These are phyloP conservation scores for Turnix velox DNA, from an alignment of 2,113 vertebrate species.

Conservation along the genomic window DNA sequence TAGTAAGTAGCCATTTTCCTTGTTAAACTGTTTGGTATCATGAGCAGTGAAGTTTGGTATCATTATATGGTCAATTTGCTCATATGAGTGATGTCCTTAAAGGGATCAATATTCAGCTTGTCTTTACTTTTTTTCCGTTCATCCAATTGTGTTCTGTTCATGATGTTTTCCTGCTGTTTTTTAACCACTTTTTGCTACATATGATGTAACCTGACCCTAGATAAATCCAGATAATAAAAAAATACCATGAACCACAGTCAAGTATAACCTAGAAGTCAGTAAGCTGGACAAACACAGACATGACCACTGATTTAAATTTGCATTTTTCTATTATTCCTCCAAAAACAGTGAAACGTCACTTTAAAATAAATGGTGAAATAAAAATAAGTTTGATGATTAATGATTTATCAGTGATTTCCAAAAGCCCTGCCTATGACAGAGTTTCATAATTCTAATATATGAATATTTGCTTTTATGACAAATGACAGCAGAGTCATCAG, in stretches of 20 bases:
- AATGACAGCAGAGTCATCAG: background rate
- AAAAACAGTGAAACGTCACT: background rate
- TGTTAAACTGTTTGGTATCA: background rate
- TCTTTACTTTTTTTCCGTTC: background rate
- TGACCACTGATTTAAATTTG: background rate
- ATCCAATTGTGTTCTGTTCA: background rate
- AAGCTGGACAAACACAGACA: background rate
- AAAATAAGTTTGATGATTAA: background rate
- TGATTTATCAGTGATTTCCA: background rate
- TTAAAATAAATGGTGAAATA: background rate
- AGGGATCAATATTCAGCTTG: background rate
- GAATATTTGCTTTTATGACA: background rate
- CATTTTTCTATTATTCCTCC: background rate
- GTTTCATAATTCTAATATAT: background rate
- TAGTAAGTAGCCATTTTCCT: background rate
- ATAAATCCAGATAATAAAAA: constrained; percentile 8
- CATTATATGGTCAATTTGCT: background rate
- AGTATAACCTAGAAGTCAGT: background rate
- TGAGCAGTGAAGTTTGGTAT: background rate
- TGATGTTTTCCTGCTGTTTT: constrained; percentile 8
- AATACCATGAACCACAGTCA: background rate
- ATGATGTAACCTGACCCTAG: background rate
- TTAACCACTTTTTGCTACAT: background rate
- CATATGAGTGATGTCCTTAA: too few relatives aligned
- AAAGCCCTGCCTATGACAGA: background rate